phyloP scores from a whole-genome alignment of 2,888 invertebrate species.

The Drosophila sordidula region DNA sequence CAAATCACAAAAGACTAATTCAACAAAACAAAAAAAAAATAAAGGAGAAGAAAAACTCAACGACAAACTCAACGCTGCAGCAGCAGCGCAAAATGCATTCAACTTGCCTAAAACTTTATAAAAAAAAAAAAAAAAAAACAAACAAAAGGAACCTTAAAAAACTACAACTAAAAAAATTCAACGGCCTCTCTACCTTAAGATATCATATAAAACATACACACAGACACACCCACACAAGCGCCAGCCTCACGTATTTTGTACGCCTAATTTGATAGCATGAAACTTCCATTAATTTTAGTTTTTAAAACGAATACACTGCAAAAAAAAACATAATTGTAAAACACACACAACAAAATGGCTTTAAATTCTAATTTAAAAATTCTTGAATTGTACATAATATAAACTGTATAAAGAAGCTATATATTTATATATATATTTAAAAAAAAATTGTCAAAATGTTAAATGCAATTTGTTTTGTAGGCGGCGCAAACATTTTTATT shows the following conservation, averaged over 20 bases:
- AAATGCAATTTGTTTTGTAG: constrained; percentile 26
- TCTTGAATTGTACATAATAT: constrained; percentile 72
- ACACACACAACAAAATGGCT: constrained; percentile 61
- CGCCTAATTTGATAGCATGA: constrained; percentile 30
- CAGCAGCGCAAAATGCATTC: constrained; percentile 74
- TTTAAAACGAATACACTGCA: constrained; percentile 33
- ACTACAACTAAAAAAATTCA: constrained; percentile 46
- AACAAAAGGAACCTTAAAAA: constrained; percentile 25
- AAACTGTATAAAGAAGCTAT: constrained; percentile 38
- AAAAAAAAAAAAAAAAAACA: constrained; percentile 29
- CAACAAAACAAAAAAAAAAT: constrained; percentile 48
- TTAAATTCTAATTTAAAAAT: constrained; percentile 72
- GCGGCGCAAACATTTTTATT: constrained; percentile 61
- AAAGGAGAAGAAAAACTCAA: constrained; percentile 31
- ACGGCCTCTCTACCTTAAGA: constrained; percentile 65
- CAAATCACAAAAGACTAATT: constrained; percentile 79
- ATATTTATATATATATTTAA: constrained; percentile 21
- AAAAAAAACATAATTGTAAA: constrained; percentile 32
- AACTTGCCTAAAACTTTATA: constrained; percentile 65
- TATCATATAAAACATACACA: constrained; percentile 28
- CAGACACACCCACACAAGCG: constrained; percentile 30
- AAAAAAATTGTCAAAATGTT: constrained; percentile 39
- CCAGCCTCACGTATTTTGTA: constrained; percentile 27
- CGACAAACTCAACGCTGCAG: constrained; percentile 66
- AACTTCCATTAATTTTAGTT: constrained; percentile 76